phyloP scores from a whole-genome alignment of 1,140 invertebrate genomes.

The Cherax destructor region DNA sequence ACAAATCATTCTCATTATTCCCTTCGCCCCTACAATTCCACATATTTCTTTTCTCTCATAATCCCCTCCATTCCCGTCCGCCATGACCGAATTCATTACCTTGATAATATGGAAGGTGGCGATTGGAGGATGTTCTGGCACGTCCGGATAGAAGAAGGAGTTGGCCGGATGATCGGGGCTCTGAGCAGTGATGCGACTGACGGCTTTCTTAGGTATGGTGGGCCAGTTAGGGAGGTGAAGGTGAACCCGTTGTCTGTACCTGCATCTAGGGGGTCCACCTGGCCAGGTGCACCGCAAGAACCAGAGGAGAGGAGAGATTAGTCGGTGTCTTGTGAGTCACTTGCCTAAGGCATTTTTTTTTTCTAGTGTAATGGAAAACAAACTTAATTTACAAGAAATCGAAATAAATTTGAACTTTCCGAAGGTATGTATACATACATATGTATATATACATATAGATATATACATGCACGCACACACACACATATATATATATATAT shows the following conservation, averaged over 20 bases:
- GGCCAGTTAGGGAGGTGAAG: constrained; percentile 97
- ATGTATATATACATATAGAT: neutral
- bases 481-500: no score
- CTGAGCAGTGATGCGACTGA: constrained; percentile 91
- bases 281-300: constrained; percentile 23
- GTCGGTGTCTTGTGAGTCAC: no score
- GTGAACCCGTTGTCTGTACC: constrained; percentile 98
- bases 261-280: constrained; percentile 96
- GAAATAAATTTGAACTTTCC: no score
- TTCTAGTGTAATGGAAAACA: no score
- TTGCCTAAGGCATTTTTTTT: no score
- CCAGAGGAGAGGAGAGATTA: no score
- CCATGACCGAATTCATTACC: constrained; percentile 70
- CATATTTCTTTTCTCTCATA: neutral
- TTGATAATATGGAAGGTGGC: constrained; percentile 93
- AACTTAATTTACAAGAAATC: no score
- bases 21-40: neutral
- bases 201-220: constrained; percentile 91
- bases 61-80: neutral
- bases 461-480: neutral
- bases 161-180: constrained; percentile 93
- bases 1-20: neutral
- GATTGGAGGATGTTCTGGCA: constrained; percentile 90
- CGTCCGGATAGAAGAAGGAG: constrained; percentile 95
- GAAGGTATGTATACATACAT: no score